Evolutionary conservation across 2,797 vertebrate species (phyloP), one percentile per base, ranked within the genome.

Genomic region (Bovichtus variegatus): DNA sequence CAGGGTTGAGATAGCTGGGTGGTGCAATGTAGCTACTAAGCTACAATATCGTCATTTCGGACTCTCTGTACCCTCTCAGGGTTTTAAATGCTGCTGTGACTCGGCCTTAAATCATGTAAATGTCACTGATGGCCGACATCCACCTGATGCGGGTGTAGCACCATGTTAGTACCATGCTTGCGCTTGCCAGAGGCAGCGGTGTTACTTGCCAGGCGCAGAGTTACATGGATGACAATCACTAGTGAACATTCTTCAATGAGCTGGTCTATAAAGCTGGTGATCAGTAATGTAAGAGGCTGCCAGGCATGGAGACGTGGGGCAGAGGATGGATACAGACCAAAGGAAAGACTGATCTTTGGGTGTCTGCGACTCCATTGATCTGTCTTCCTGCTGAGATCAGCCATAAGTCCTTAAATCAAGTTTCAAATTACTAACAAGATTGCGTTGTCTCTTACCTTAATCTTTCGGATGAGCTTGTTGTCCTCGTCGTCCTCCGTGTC

Each of bases 401-500:
- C 27, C 63, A 66, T n/a, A 65, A 7, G 50, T 21, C 10, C 4
- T 34, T 31, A 16, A 9, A 62, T 50, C 21, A 19, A 54, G 10
- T 34, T 50, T 34, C 10, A 54, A 38, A 69, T 31, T 0, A 43
- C 5, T 9, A 44, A n/a, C 29, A n/a, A 8, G 0, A 44, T 9
- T 6, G 18, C 23, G 16, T 15, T 23, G 47, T 57, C 18, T 23
- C 0, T 60, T 91, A 96, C 96, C 96, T 96, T 96, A 86, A 96
- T 95, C 88, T 96, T 96, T 55, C 95, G 91, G 72, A 96, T 94
- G 43, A 96, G 91, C 81, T 96, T 96, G 90, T 94, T 95, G 89
- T 96, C 96, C 73, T 96, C 96, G 2, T 96, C 95, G 1, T 96
- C 95, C 82, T 96, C 95, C 0, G 93, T 94, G 90, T 96, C 95